Evolutionary conservation across 2,113 vertebrate genomes (phyloP), one percentile per base, ranked within the genome.

Genomic region (Pollachius pollachius): DNA sequence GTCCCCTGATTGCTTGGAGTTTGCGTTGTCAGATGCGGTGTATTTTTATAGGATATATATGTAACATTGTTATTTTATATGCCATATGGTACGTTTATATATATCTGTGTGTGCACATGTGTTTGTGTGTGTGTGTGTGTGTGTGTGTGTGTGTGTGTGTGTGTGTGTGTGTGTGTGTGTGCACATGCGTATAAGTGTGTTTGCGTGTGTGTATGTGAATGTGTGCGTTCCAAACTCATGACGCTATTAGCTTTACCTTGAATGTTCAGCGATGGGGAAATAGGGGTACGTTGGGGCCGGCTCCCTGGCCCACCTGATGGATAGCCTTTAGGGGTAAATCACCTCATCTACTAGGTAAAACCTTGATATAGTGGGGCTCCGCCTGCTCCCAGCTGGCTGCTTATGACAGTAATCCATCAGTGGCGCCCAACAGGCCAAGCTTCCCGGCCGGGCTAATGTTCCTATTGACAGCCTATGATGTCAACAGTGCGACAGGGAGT

Each of bases 371-470:
- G 87, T 86, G 1, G 84, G 84, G 85, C 82, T 82, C 78, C 80
- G 77, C 62, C 5, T 74, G 79, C 78, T 87, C 83, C 77, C 83
- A 85, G 83, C 85, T 89, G 88, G 71, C 82, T 87, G 87, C 85
- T 89, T 87, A 87, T 87, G 82, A 87, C 86, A 70, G 82, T 79
- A 89, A 89, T 89, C 87, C 88, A 90, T 89, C 87, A 91, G 85
- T 80, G 81, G 80, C 70, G 76, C 82, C 87, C 88, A 89, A 87
- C 88, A 86, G 87, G 80, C 78, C 86, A 69, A 81, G 84, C 0
- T 82, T 70, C 77, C 82, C 84, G 7, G 81, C 80, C 80, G 82
- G 89, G 89, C 84, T 90, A 90, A 91, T 91, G 89, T 90, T 89
- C 87, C 88, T 81, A 83, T 82, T 89, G 86, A 91, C 87, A 86